Evolutionary conservation across 2,888 invertebrate genomes (phyloP), one percentile per base, ranked within the genome.

Genomic region (Athrips mouffetella): DNA sequence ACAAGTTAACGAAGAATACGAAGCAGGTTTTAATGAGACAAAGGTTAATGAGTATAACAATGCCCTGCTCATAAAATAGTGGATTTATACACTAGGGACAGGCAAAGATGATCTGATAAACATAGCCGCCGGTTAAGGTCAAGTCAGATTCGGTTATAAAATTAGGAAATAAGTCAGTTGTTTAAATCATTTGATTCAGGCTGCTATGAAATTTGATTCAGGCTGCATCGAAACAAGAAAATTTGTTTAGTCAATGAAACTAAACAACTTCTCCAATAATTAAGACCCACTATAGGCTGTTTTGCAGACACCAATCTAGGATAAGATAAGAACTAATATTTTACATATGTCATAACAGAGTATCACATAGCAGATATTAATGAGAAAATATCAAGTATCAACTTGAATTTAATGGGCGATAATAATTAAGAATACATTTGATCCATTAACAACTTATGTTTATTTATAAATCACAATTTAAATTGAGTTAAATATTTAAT

Each of bases 1-100:
- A 15, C 37, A 37, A 37, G 11, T 21, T 21, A 21, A 37, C 37
- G n/a, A 35, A 37, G 37, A 37, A 37, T 37, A 37, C 25, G 25
- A 25, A 25, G 18, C 42, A 62, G 62, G 72, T 63, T 75, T 80
- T 87, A 88, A 88, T 88, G 87, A 86, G 84, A 87, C 87, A 87
- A 86, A 87, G 77, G 80, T 84, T 87, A 87, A 88, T 85, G 87
- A 86, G 82, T 63, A 77, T 74, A 83, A 87, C 87, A 88, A 88
- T 87, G 77, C 82, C 56, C 62, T 67, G 62, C 70, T 76, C 76
- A 73, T 87, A 86, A 87, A 87, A 75, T 85, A 80, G 80, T 75
- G 83, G 80, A 81, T 88, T 87, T 88, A 88, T 87, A 75, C 72
- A 77, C 77, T 70, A 67, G 71, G 70, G 81, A 76, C 81, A 67